These are phyloP conservation scores for Drosophila koepferae DNA, from an alignment of 2,888 invertebrate species.

Conservation along the genomic window DNA sequence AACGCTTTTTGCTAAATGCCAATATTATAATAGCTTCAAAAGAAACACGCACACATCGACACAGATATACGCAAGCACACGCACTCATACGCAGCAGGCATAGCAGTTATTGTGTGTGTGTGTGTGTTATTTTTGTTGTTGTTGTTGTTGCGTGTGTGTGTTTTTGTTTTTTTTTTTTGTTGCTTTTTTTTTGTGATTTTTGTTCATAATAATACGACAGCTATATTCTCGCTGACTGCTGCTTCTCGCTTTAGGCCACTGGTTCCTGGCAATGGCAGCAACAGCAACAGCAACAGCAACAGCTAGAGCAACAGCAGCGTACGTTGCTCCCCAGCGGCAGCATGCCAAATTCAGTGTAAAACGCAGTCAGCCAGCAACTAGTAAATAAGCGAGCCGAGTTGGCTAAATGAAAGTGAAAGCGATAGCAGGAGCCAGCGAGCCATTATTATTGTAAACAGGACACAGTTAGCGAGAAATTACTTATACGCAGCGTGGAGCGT, in stretches of 20 bases:
- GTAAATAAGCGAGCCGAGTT: conserved; percentile 53
- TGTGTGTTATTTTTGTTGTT: not conserved
- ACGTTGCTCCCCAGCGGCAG: conserved; percentile 60
- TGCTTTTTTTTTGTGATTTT: not conserved
- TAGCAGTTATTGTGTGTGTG: not conserved
- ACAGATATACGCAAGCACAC: not conserved
- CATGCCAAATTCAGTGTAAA: conserved; percentile 68
- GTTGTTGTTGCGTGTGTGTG: not conserved
- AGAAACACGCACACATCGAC: not conserved
- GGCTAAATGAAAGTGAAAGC: conserved; percentile 48
- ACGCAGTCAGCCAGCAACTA: conserved; percentile 65
- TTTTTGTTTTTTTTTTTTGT: not conserved
- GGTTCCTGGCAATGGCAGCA: conserved; percentile 34
- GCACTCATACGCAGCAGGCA: not conserved
- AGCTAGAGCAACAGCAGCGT: conserved; percentile 17
- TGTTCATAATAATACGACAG: conserved; percentile 3
- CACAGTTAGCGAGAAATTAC: conserved; percentile 27
- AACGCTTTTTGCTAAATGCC: conserved; percentile 30
- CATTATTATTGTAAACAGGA: conserved; percentile 39
- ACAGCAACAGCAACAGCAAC: not conserved
- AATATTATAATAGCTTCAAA: conserved; percentile 12
- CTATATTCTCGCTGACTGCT: not conserved
- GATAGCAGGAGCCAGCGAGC: conserved; percentile 5
- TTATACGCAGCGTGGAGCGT: conserved; percentile 38
- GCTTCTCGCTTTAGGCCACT: conserved; percentile 9